Base-by-base conservation (phyloP, 2,797 vertebrate genomes). In the Clarias platycephalus region DNA sequence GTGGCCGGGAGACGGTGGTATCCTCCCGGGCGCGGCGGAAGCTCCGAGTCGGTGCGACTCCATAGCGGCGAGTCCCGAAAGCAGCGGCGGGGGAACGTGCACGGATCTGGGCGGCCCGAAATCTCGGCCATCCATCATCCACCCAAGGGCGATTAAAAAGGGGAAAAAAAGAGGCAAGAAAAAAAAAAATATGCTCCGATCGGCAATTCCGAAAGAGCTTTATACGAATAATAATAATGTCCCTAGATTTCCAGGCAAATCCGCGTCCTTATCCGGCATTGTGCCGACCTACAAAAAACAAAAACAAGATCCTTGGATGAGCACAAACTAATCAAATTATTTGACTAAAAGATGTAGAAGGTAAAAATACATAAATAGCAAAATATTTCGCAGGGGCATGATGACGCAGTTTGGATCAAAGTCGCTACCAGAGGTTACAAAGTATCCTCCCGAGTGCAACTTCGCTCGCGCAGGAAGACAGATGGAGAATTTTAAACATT, bases 81-180 rank as follows among this genome's bases (percentile, higher is more conserved):
- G 93, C 93, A 98, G 90, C 89, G 97, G 96, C 84, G 97, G 96
- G 82, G 96, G 97, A 83, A 96, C 95, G 90, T 97, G 97, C 90
- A 98, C 96, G 89, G 97, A 96, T 93, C 97, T 96, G 91, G 96
- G 96, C 91, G 95, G 95, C 94, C 96, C 97, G 91, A 97, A 98
- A 95, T 98, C 98, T 96, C 97, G 95, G 95, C 97, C 97, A 98
- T 99, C 97, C 97, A 98, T 98, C 96, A 95, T 97, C 95, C 93
- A 94, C 92, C 91, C 90, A 88, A 86, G 84, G 88, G 89, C 87
- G 90, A 94, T n/a, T 22, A 57, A 75, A 75, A 75, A 49, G 6
- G 3, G 28, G 81, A 90, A 91, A 91, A 91, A 15, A 40, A 77
- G 1, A 37, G 20, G 22, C 28, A 91, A 90, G 88, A 28, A 18